These are phyloP conservation scores for Eidolon helvum DNA, from an alignment of 2,113 vertebrate genomes.

Conservation along the genomic window DNA sequence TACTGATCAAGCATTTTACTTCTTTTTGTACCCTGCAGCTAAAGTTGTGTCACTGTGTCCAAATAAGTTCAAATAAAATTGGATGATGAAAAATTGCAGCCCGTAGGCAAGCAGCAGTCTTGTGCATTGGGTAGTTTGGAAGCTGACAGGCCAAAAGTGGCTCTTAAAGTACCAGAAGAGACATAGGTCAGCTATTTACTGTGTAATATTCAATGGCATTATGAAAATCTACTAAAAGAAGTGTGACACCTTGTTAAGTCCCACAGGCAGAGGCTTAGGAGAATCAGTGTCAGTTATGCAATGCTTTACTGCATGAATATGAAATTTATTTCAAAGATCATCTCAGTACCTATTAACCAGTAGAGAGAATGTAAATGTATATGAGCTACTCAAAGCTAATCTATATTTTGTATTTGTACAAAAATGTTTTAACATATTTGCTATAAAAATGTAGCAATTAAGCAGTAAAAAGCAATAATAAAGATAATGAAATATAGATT, in stretches of 20 bases:
- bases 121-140: not conserved
- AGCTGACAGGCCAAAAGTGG: constrained; percentile 14
- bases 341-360: not conserved
- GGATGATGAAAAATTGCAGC: not conserved
- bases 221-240: not conserved
- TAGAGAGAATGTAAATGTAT: not conserved
- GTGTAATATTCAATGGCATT: constrained; percentile 13
- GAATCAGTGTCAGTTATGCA: not conserved
- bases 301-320: not conserved
- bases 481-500: not conserved
- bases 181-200: not conserved
- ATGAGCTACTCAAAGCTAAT: not conserved
- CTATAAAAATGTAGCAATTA: not conserved
- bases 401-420: not conserved
- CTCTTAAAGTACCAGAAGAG: not conserved
- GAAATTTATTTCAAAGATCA: constrained; percentile 5
- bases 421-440: not conserved
- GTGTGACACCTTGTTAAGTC: not conserved
- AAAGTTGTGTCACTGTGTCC: constrained; percentile 11
- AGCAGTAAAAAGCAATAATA: not conserved
- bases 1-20: not conserved
- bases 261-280: not conserved
- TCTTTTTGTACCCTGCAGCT: not conserved
- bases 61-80: constrained; percentile 18
- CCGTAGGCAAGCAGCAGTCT: not conserved